A percentile compares a stretch with the other conserved stretches of the same genome.
Conservation (phyloP, 2,888 invertebrate species). For the Drosophila limbata region DNA sequence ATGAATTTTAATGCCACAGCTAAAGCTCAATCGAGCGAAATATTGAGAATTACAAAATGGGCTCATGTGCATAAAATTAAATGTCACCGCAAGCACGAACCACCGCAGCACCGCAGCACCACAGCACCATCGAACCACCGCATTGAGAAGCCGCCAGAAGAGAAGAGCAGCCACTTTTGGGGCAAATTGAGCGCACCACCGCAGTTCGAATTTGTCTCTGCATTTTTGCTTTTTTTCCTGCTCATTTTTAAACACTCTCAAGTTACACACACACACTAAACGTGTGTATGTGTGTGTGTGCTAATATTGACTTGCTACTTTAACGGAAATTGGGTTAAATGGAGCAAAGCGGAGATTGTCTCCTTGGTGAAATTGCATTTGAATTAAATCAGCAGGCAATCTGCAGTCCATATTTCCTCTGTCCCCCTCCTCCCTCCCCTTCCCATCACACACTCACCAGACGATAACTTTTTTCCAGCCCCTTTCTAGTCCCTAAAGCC, state of each 20-base stretch:
- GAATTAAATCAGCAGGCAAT: conserved; percentile 69
- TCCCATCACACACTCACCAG: not conserved
- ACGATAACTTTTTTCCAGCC: conserved; percentile 14
- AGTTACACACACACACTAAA: conserved; percentile 19
- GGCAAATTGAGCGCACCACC: conserved; percentile 56
- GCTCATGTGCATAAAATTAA: conserved; percentile 64
- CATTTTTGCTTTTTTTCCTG: conserved; percentile 28
- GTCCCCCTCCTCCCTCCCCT: not conserved
- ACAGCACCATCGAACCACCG: conserved; percentile 9
- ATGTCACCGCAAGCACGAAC: conserved; percentile 36
- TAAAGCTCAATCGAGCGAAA: conserved; percentile 58
- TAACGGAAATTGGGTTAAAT: conserved; percentile 65
- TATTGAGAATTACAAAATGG: conserved; percentile 60
- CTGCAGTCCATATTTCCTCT: conserved; percentile 49
- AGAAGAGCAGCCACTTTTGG: conserved; percentile 39
- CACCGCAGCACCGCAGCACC: conserved; percentile 13
- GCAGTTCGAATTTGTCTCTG: conserved; percentile 45
- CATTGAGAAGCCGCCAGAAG: conserved; percentile 10
- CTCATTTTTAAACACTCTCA: conserved; percentile 50
- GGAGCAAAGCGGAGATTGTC: conserved; percentile 68
- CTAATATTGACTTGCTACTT: conserved; percentile 68
- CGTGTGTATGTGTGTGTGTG: conserved; percentile 32
- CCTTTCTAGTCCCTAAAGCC: not conserved
- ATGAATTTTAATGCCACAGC: conserved; percentile 38
- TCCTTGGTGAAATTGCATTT: conserved; percentile 63